Evolutionary conservation across 1,140 invertebrate genomes (phyloP).

Genomic region (Goniozus legneri): DNA sequence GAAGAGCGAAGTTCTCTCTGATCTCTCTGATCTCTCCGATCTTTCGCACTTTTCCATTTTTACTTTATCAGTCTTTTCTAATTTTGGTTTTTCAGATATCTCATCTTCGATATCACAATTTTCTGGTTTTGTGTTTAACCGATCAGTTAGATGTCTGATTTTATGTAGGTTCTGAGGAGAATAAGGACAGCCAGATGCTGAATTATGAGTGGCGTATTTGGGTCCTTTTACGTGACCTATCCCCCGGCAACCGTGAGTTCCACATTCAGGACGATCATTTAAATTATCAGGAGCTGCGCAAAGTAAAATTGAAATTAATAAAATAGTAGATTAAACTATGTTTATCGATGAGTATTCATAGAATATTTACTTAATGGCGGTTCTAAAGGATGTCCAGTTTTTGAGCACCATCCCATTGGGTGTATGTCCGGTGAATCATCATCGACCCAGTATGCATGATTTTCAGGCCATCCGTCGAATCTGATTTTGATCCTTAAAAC

Average conservation of each 20-base stretch:
- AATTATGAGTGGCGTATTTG: conserved; percentile 72
- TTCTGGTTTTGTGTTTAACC: conserved; percentile 50
- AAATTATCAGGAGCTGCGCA: conserved; percentile 60
- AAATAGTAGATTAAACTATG: background rate
- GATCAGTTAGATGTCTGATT: conserved; percentile 56
- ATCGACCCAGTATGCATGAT: conserved; percentile 85
- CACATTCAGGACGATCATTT: conserved; percentile 62
- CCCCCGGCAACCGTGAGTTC: conserved; percentile 74
- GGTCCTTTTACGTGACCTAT: conserved; percentile 75
- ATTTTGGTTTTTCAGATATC: conserved; percentile 33
- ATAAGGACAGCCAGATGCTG: conserved; percentile 82
- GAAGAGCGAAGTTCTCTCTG: too few species aligned
- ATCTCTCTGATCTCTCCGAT: conserved; percentile 27
- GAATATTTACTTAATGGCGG: conserved; percentile 67
- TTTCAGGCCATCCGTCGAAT: conserved; percentile 88
- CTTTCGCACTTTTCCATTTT: conserved; percentile 37
- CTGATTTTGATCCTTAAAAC: conserved; percentile 68
- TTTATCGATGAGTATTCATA: background rate
- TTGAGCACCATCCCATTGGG: conserved; percentile 85
- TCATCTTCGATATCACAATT: conserved; percentile 44
- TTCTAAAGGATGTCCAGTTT: conserved; percentile 83
- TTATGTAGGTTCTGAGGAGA: conserved; percentile 66
- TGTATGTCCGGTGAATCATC: conserved; percentile 89
- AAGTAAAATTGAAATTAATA: conserved; percentile 1
- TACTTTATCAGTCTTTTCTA: conserved; percentile 39